Evolutionary conservation across 2,888 invertebrate species (phyloP).

Genomic region (Leptura quadrifasciata): DNA sequence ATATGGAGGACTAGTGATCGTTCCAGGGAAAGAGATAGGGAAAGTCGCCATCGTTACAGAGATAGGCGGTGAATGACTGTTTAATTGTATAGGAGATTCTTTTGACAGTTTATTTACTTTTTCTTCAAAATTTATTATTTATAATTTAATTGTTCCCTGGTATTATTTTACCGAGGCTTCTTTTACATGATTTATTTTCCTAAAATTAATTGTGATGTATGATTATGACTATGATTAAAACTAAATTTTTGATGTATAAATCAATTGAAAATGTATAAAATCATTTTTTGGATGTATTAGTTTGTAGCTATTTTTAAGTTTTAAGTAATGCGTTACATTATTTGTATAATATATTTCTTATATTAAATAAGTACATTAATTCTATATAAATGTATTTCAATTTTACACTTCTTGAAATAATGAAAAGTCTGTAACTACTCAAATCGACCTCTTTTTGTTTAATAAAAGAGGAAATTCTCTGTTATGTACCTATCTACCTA

Average conservation of each 20-base stretch:
- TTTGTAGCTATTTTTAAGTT: constrained; percentile 53
- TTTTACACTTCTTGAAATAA: neutral
- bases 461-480: neutral
- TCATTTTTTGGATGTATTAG: constrained; percentile 47
- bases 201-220: constrained; percentile 38
- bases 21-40: constrained; percentile 69
- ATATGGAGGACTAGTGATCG: constrained; percentile 83
- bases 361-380: constrained; percentile 56
- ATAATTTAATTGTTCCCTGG: constrained; percentile 25
- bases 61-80: constrained; percentile 71
- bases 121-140: constrained; percentile 40
- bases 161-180: constrained; percentile 28
- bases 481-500: neutral
- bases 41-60: constrained; percentile 72
- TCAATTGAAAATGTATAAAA: constrained; percentile 50
- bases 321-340: constrained; percentile 54
- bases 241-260: constrained; percentile 50
- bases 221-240: constrained; percentile 26
- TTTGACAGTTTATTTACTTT: constrained; percentile 29
- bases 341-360: constrained; percentile 62
- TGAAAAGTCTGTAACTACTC: neutral
- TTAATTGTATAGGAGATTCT: constrained; percentile 40
- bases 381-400: constrained; percentile 31
- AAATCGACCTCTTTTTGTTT: neutral
- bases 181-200: constrained; percentile 37